phyloP scores from a whole-genome alignment of 2,797 vertebrate species.

The Hyperoplus immaculatus region DNA sequence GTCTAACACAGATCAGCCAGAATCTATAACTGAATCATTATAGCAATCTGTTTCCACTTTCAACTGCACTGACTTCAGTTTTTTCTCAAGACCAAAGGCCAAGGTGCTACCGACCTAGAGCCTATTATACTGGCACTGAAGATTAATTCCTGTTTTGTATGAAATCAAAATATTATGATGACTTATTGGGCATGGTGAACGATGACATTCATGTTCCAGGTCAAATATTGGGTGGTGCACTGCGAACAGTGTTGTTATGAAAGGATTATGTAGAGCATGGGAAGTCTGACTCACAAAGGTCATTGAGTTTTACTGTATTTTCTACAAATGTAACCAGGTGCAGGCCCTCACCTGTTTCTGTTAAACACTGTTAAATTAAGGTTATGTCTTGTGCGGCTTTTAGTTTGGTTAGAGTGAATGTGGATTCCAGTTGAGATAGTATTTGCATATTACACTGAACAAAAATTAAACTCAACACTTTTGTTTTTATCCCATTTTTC shows the following conservation, averaged over 20 bases:
- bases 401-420: neutral
- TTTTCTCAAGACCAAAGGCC: neutral
- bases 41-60: conserved; percentile 18
- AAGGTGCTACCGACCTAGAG: neutral
- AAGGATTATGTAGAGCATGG: neutral
- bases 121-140: neutral
- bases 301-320: neutral
- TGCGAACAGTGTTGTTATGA: neutral
- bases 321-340: neutral
- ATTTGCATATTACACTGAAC: too few relatives aligned
- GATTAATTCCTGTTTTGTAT: neutral
- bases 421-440: neutral
- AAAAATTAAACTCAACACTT: too few relatives aligned
- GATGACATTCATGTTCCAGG: neutral
- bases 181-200: neutral
- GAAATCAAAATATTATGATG: neutral
- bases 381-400: neutral
- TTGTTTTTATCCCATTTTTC: too few relatives aligned
- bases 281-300: neutral
- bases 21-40: conserved; percentile 1
- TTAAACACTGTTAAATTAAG: neutral
- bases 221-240: neutral
- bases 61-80: neutral
- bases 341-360: neutral
- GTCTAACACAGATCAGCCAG: neutral